Conservation (phyloP, 2,888 invertebrate species). For the Erebia epiphron region DNA sequence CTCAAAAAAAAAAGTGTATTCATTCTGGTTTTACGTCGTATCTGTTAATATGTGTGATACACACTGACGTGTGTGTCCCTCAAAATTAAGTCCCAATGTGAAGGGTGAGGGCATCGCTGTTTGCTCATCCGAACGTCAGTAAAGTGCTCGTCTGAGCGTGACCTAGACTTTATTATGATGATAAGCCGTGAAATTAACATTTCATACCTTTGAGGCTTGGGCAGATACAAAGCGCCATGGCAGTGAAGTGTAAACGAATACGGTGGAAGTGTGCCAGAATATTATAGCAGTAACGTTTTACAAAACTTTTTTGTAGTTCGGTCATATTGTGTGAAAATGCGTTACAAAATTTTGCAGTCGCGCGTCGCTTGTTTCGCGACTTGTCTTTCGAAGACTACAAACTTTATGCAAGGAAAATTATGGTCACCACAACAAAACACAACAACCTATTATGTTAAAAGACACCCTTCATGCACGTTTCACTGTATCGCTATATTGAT, state of each 20-base stretch:
- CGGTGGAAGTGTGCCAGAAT: too few relatives aligned
- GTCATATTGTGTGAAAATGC: too few relatives aligned
- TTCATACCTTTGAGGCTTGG: constrained; percentile 14
- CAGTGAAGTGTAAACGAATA: not conserved
- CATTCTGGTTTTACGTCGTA: constrained; percentile 66
- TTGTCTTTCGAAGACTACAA: too few relatives aligned
- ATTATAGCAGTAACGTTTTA: too few relatives aligned
- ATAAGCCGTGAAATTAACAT: constrained; percentile 33
- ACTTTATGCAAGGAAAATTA: too few relatives aligned
- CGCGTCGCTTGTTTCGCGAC: too few relatives aligned
- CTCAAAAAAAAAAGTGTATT: constrained; percentile 70
- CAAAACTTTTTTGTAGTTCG: too few relatives aligned
- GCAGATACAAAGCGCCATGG: not conserved
- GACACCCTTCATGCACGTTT: too few relatives aligned
- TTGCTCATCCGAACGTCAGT: constrained; percentile 49
- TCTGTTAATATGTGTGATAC: constrained; percentile 73
- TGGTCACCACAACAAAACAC: too few relatives aligned
- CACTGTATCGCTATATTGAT: too few relatives aligned
- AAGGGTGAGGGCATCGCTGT: constrained; percentile 47
- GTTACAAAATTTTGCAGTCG: too few relatives aligned
- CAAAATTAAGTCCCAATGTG: constrained; percentile 70
- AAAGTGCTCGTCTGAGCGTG: constrained; percentile 42
- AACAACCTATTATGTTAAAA: too few relatives aligned
- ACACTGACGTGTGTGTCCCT: constrained; percentile 72
- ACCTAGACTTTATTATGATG: constrained; percentile 39